Evolutionary conservation across 2,797 vertebrate genomes (phyloP), one percentile per base, ranked within the genome.

Genomic region (Mormyrus proboscirostris): DNA sequence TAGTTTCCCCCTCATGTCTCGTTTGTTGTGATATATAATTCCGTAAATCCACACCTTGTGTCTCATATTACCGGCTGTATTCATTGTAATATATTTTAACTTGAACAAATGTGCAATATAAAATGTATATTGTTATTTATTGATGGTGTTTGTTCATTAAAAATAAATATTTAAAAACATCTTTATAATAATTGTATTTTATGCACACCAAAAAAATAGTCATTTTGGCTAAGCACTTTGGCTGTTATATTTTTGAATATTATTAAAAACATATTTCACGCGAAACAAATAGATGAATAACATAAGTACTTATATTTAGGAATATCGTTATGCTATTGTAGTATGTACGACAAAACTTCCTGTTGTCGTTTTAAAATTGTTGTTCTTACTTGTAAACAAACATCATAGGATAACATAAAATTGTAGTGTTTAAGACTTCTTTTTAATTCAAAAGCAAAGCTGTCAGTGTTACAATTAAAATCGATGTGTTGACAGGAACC

Each of bases 91-190:
- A 99, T 98, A 99, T 98, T 99, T 99, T 98, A 99, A 96, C 95
- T 96, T 96, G 94, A 94, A 96, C 97, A 97, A 97, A 99, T 96
- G 98, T 99, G 98, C 98, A 99, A 99, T 99, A 99, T 97, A 97
- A 98, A 96, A 99, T 99, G 98, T 99, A 99, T 99, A 99, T 98
- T 95, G 96, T 99, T 99, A 99, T 99, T 99, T 99, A 99, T 99
- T 99, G 96, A 96, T 96, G 95, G 98, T 99, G 98, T 99, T 99
- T 99, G 98, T 98, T 99, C 97, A 98, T 99, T 97, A 96, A 96
- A 97, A 99, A 99, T 98, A 98, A 98, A 99, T 98, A 97, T 97
- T 97, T 96, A 97, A 97, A 95, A 96, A 90, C 91, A 90, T 90
- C 90, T 92, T 93, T 92, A 93, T 93, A 94, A 89, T 94, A 91